These are phyloP conservation scores for Atethmia centrago DNA, from an alignment of 2,888 invertebrate genomes.

Conservation along the genomic window DNA sequence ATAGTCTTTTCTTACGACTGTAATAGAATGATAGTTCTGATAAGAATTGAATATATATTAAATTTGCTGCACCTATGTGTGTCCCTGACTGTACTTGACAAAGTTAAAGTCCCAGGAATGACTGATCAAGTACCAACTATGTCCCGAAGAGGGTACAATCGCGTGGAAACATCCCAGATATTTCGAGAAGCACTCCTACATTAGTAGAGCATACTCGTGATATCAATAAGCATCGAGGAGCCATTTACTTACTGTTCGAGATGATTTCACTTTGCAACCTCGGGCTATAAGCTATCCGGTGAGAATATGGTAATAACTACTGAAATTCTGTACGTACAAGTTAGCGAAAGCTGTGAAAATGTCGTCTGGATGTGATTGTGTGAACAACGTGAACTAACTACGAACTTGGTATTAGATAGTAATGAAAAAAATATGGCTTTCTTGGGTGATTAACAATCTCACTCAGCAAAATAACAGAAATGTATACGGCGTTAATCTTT, in stretches of 20 bases:
- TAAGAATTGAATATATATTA: background rate
- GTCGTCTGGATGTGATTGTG: background rate
- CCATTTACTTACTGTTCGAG: constrained; percentile 39
- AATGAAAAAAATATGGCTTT: background rate
- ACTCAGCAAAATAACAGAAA: background rate
- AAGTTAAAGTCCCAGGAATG: background rate
- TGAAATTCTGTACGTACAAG: constrained; percentile 6
- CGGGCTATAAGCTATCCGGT: constrained; percentile 22
- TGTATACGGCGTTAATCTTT: background rate
- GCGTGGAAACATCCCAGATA: constrained; percentile 33
- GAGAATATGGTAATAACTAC: constrained; percentile 36
- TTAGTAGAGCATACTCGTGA: constrained; percentile 33
- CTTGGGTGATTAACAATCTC: background rate
- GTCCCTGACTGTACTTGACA: background rate
- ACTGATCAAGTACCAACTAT: constrained; percentile 8
- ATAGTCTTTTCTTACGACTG: background rate
- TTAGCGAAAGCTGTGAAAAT: constrained; percentile 17
- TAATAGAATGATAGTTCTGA: background rate
- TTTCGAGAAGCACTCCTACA: constrained; percentile 36
- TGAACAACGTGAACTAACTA: background rate
- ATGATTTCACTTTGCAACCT: constrained; percentile 30
- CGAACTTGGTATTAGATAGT: no score
- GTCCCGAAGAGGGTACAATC: constrained; percentile 1
- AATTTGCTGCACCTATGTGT: background rate
- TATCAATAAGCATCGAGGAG: constrained; percentile 42